Base-by-base conservation (phyloP, 2,113 vertebrate genomes). In the Rhabdornis inornatus region DNA sequence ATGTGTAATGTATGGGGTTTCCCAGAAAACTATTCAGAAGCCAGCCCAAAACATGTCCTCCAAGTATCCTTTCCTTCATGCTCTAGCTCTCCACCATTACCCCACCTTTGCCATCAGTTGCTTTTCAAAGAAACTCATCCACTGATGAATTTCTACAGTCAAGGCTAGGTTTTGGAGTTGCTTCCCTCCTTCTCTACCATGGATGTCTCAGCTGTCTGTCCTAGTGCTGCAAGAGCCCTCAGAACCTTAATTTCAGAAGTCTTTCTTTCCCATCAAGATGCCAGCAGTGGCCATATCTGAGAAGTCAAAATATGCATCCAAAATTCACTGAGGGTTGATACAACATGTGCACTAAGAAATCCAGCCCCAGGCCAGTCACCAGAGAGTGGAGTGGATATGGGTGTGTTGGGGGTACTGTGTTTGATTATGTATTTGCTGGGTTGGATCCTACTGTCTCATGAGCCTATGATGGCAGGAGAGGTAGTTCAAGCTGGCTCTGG, bases 221-320 rank as follows among this genome's bases (percentile, higher is more conserved):
- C 31, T 59, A 14, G 37, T 50, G 18, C 53, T 83, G 21, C 5
- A 5, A 60, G 37, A 91, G 9, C n/a, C 50, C 27, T 68, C 74
- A 83, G 21, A 2, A 5, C n/a, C 13, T 75, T 75, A 0, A 0
- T 82, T 87, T 82, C 63, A 39, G 30, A 47, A 3, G 0, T 19
- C n/a, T 59, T 7, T 71, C 74, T n/a, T 87, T 66, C 63, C 28
- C 28, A 23, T 37, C 1, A 2, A 82, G 50, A 33, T 79, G 39
- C 23, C 40, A n/a, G 18, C 39, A 31, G 11, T 57, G 23, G 23
- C 50, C 11, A 3, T 45, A 42, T 45, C 42, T 77, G 39, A 70
- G 64, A 86, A 66, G 55, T 39, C 21, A 39, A 50, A 68, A 50
- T 70, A 53, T 11, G 12, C 85, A 61, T 57, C 33, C 59, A 44